Percentiles rank a stretch among this genome's conserved stretches.
Conservation (phyloP, 2,888 invertebrate genomes). For the Hymenopus coronatus region DNA sequence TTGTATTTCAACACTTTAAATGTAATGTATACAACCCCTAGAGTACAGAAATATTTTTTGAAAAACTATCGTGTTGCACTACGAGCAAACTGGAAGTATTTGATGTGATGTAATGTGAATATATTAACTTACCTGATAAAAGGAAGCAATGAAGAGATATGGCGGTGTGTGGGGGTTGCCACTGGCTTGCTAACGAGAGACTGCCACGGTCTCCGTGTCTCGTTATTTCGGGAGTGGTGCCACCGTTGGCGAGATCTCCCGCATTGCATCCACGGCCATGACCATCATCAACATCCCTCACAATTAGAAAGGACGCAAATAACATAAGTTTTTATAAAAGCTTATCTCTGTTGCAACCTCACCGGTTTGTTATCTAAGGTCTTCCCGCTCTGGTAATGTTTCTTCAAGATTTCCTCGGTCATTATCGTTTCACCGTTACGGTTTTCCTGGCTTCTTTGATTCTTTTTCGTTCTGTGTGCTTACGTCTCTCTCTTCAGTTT, state of each 20-base stretch:
- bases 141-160: background rate
- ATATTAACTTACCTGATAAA: background rate
- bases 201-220: background rate
- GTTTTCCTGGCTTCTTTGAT: no score
- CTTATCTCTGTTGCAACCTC: no score
- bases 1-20: no score
- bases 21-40: no score
- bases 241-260: slow-evolving; percentile 28
- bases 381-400: no score
- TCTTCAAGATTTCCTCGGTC: no score
- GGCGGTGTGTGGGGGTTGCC: background rate
- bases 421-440: no score
- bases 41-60: background rate
- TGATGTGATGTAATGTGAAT: background rate
- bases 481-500: no score
- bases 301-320: background rate
- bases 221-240: slow-evolving; percentile 26
- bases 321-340: background rate
- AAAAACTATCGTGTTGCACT: background rate
- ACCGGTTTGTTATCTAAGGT: no score
- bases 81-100: background rate
- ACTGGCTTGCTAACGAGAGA: background rate
- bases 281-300: background rate
- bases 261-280: slow-evolving; percentile 15
- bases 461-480: no score